Conservation (phyloP, 2,797 vertebrate species). For the Tamandua tetradactyla region DNA sequence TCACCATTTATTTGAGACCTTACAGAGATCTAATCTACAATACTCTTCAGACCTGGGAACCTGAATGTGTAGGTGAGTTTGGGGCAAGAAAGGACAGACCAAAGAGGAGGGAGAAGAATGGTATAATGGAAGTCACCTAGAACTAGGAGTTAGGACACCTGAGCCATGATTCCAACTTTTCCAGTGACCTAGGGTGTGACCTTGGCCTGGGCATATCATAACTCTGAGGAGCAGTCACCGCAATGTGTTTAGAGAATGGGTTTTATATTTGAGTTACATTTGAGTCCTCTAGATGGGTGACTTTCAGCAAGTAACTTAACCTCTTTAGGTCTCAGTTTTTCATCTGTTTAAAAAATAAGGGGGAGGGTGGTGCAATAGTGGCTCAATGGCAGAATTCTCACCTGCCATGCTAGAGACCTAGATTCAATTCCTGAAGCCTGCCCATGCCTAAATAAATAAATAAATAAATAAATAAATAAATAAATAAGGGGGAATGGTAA, state of each 20-base stretch:
- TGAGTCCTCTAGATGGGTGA: background rate
- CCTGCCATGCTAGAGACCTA: too few relatives aligned
- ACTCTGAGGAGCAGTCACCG: background rate
- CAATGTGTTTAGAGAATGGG: background rate
- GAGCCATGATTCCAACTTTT: background rate
- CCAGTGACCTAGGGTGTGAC: background rate
- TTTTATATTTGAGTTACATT: background rate
- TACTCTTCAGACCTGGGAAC: background rate
- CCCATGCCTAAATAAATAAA: too few relatives aligned
- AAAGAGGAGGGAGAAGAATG: background rate
- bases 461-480: too few relatives aligned
- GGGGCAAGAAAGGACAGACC: background rate
- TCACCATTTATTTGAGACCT: background rate
- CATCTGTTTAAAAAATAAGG: background rate
- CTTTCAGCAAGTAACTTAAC: background rate
- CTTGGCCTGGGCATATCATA: background rate
- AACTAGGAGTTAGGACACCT: background rate
- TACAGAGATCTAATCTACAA: background rate
- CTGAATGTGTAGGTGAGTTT: background rate
- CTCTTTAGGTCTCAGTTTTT: background rate
- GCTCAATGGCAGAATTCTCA: too few relatives aligned
- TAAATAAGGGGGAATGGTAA: too few relatives aligned
- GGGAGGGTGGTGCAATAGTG: too few relatives aligned
- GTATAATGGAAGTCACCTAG: background rate
- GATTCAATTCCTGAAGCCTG: too few relatives aligned